phyloP scores from a whole-genome alignment of 2,113 vertebrate genomes.

The Bettongia penicillata region DNA sequence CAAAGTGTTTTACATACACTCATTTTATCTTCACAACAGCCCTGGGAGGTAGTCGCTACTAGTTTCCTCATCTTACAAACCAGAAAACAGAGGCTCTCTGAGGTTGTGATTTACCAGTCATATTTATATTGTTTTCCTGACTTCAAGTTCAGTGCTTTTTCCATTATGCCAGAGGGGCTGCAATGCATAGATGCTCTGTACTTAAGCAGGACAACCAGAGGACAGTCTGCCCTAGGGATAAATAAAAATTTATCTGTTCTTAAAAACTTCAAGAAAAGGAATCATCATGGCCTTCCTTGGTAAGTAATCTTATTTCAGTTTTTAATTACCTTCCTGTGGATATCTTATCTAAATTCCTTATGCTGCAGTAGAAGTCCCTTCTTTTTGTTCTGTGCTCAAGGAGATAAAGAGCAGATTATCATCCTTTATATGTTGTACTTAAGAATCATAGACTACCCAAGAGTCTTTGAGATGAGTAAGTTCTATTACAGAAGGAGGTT shows the following conservation, averaged over 20 bases:
- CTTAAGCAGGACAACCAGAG: not conserved
- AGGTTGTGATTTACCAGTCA: not conserved
- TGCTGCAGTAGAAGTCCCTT: not conserved
- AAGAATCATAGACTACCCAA: no score
- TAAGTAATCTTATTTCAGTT: not conserved
- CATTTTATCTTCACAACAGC: not conserved
- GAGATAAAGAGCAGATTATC: not conserved
- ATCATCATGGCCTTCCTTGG: not conserved
- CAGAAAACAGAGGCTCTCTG: conserved; percentile 1
- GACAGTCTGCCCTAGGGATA: not conserved
- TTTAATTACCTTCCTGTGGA: not conserved
- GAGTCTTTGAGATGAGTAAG: no score
- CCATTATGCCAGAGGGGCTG: no score
- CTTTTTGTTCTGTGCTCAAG: not conserved
- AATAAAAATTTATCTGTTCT: not conserved
- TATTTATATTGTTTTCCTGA: not conserved
- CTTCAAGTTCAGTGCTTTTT: not conserved
- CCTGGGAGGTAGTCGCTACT: not conserved
- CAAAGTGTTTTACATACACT: not conserved
- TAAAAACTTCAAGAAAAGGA: not conserved
- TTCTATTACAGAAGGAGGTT: no score
- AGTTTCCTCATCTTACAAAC: not conserved
- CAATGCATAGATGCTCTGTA: not conserved
- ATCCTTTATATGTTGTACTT: not conserved
- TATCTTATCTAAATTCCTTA: not conserved